Evolutionary conservation across 2,113 vertebrate genomes (phyloP).

Genomic region (Perca fluviatilis): DNA sequence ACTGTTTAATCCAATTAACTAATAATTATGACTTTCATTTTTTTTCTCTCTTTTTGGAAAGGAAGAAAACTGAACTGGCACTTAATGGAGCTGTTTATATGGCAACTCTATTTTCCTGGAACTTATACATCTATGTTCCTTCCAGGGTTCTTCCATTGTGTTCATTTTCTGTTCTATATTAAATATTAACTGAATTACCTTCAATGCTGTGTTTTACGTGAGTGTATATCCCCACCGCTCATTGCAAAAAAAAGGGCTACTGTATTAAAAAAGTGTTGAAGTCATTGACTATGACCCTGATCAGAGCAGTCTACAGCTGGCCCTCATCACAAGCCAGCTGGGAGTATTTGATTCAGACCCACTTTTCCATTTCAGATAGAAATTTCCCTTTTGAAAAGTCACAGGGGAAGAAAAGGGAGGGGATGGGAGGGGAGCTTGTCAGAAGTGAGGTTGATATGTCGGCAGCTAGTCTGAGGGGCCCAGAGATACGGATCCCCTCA

Average conservation of each 20-base stretch:
- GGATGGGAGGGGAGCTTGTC: slow-evolving; percentile 70
- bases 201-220: slow-evolving; percentile 67
- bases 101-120: slow-evolving; percentile 69
- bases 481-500: slow-evolving; percentile 63
- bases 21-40: slow-evolving; percentile 71
- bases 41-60: slow-evolving; percentile 59
- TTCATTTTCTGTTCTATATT: slow-evolving; percentile 68
- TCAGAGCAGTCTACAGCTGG: slow-evolving; percentile 80
- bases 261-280: slow-evolving; percentile 80
- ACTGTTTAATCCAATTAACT: slow-evolving; percentile 75
- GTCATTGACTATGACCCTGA: slow-evolving; percentile 73
- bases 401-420: slow-evolving; percentile 70
- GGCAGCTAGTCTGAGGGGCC: slow-evolving; percentile 68
- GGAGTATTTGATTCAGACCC: slow-evolving; percentile 77
- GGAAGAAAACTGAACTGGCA: slow-evolving; percentile 43
- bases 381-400: slow-evolving; percentile 80
- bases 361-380: slow-evolving; percentile 78
- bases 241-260: slow-evolving; percentile 75
- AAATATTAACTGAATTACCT: slow-evolving; percentile 79
- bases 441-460: slow-evolving; percentile 73
- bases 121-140: slow-evolving; percentile 35
- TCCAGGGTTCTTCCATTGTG: slow-evolving; percentile 66
- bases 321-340: slow-evolving; percentile 80
- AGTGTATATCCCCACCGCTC: slow-evolving; percentile 40
- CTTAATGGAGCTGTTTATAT: slow-evolving; percentile 59